Conservation (phyloP, 2,888 invertebrate species). For the Andrena camellia region DNA sequence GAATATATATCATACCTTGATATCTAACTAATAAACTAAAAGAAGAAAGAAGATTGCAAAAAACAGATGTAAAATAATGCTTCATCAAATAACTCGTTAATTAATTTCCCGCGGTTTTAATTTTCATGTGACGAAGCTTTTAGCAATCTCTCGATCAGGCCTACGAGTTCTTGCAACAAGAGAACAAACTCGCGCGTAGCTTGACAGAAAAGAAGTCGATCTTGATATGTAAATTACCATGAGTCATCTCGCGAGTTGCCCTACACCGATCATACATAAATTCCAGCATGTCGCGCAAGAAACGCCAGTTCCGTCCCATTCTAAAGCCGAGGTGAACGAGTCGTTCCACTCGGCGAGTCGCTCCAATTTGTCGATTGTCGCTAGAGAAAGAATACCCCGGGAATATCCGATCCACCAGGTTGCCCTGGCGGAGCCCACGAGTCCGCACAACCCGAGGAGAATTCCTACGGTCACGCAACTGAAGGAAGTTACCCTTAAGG, state of each 20-base stretch:
- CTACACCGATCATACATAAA: conserved; percentile 4
- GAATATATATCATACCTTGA: no score
- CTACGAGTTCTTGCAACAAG: background rate
- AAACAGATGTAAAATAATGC: no score
- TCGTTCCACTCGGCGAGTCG: conserved; percentile 29
- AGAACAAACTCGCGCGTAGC: background rate
- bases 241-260: conserved; percentile 28
- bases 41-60: no score
- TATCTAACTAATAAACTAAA: no score
- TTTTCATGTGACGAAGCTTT: background rate
- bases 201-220: background rate
- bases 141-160: background rate
- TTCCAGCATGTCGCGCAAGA: conserved; percentile 33
- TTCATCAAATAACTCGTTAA: background rate
- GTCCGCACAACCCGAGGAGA: conserved; percentile 1
- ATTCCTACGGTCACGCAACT: conserved; percentile 31
- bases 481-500: conserved; percentile 58
- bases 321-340: conserved; percentile 46
- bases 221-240: conserved; percentile 23
- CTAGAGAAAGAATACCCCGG: conserved; percentile 36
- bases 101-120: background rate
- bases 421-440: background rate
- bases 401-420: conserved; percentile 39
- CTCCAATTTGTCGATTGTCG: conserved; percentile 54
- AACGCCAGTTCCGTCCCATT: conserved; percentile 41